Conservation (phyloP, 1,140 invertebrate genomes). For the Calosoma granatense region DNA sequence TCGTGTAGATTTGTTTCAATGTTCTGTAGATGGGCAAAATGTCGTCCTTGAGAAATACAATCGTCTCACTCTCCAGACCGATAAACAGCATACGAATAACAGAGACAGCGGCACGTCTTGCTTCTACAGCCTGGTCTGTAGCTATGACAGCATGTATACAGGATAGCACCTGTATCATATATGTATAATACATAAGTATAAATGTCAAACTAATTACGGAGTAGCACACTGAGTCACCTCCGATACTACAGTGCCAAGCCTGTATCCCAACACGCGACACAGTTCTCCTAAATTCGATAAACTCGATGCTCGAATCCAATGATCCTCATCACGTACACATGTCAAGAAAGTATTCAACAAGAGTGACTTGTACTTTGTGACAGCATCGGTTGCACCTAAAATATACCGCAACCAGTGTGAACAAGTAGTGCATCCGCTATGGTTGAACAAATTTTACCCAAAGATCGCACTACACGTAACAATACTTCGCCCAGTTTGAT, state of each 20-base stretch:
- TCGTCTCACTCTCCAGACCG: conserved; percentile 57
- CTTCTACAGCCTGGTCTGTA: conserved; percentile 57
- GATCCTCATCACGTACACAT: conserved; percentile 57
- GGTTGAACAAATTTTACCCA: conserved; percentile 55
- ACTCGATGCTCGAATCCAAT: conserved; percentile 67
- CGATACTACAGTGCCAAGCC: conserved; percentile 55
- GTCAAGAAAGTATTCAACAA: conserved; percentile 63
- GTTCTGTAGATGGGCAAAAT: conserved; percentile 58
- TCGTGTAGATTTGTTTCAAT: conserved; percentile 51
- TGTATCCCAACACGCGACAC: conserved; percentile 63
- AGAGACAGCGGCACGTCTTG: conserved; percentile 66
- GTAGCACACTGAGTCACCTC: conserved; percentile 53
- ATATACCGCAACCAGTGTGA: conserved; percentile 19
- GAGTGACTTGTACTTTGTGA: conserved; percentile 55
- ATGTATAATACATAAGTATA: conserved; percentile 24
- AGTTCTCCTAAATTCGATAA: conserved; percentile 78
- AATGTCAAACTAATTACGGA: conserved; percentile 16
- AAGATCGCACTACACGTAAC: conserved; percentile 55
- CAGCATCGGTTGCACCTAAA: conserved; percentile 53
- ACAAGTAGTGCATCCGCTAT: too few relatives aligned
- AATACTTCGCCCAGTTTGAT: conserved; percentile 78
- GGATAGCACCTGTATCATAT: conserved; percentile 46
- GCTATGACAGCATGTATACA: conserved; percentile 57
- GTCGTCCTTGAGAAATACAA: conserved; percentile 52
- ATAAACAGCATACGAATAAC: conserved; percentile 60